Base-by-base conservation (phyloP, 2,888 invertebrate species). In the Lathronympha strigana region DNA sequence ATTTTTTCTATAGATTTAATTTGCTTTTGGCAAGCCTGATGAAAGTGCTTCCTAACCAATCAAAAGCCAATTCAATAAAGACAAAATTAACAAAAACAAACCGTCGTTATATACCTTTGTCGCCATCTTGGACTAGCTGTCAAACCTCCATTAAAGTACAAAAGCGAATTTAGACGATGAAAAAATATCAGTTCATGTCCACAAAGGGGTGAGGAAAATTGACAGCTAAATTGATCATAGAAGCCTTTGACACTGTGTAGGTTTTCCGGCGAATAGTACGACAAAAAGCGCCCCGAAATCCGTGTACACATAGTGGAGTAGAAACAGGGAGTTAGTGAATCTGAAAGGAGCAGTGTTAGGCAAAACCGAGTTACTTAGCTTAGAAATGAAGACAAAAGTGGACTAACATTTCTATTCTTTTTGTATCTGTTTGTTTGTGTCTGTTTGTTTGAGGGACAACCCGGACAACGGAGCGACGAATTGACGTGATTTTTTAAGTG, bases 221-320 rank as follows among this genome's bases (percentile, higher is more conserved):
- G 63, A 63, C 51, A 61, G 45, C 47, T 49, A 61, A 31, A 60
- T 64, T 64, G 66, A 66, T 54, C 60, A 63, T 53, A 38, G 25
- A 60, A 53, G 21, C 53, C 54, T 64, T 61, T 60, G 66, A 60
- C 64, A 64, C 53, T 49, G 61, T 49, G 47, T 47, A 49, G 40
- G 60, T 54, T 66, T 45, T 49, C 58, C 31, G 43, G n/a, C 15
- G 31, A 23, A 49, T 11, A 21, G 47, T 31, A 36, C 25, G 36
- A 21, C 47, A 50, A 57, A 66, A 60, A 61, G 47, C 19, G 43
- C 11, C 11, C 36, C 40, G 43, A 51, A 49, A 58, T 28, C 19
- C 21, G 9, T 25, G 49, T 25, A 33, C 9, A 17, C 9, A 4
- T 23, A 19, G 40, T 38, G 15, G 53, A 40, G 31, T n/a, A 15